phyloP scores from a whole-genome alignment of 2,113 vertebrate genomes.

The Zootoca vivipara region DNA sequence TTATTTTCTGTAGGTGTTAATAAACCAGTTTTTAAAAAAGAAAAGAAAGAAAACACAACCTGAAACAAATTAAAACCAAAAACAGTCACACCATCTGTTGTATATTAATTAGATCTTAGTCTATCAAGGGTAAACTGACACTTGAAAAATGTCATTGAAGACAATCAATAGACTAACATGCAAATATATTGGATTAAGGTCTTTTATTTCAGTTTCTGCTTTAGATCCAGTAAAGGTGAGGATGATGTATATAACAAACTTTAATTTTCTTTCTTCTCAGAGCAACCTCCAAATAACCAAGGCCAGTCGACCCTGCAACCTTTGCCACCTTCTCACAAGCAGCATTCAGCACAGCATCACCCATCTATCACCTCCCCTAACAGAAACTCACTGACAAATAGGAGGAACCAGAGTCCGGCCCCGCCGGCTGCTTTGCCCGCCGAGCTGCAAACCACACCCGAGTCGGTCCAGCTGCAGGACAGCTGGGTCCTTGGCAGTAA shows the following conservation, averaged over 20 bases:
- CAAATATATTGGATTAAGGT: conserved; percentile 67
- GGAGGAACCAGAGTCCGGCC: conserved; percentile 95
- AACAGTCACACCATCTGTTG: conserved; percentile 84
- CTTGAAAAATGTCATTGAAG: conserved; percentile 77
- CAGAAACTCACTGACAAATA: conserved; percentile 94
- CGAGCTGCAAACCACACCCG: conserved; percentile 98
- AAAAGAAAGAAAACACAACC: conserved; percentile 50
- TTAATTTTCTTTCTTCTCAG: conserved; percentile 75
- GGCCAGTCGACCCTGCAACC: conserved; percentile 91
- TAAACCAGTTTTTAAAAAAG: conserved; percentile 76
- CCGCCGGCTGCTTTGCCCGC: conserved; percentile 94
- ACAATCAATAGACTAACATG: conserved; percentile 78
- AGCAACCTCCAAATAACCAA: conserved; percentile 89
- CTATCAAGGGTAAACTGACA: conserved; percentile 81
- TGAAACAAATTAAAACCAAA: conserved; percentile 81
- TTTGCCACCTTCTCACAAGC: conserved; percentile 90
- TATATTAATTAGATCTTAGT: conserved; percentile 81
- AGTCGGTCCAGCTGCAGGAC: conserved; percentile 99
- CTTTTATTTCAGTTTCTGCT: conserved; percentile 62
- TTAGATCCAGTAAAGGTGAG: conserved; percentile 48
- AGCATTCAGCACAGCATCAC: conserved; percentile 84
- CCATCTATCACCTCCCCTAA: conserved; percentile 95
- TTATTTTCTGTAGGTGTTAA: conserved; percentile 82
- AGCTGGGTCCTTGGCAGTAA: conserved; percentile 99
- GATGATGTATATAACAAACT: conserved; percentile 55